Percentiles rank a stretch among this genome's conserved stretches.
Evolutionary conservation across 2,888 invertebrate species (phyloP).

Genomic region (Scaeva pyrastri): DNA sequence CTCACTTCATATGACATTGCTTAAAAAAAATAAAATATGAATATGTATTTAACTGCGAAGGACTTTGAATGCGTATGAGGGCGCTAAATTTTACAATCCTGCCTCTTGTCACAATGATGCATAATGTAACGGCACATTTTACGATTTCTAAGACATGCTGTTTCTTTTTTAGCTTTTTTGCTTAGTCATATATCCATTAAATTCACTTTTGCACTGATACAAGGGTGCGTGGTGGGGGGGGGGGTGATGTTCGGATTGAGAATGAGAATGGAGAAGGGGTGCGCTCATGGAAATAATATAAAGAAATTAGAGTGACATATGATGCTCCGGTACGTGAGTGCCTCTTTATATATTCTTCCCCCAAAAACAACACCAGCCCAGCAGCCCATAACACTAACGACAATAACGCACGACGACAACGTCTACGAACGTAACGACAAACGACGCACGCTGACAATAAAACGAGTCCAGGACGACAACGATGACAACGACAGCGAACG

Average conservation of each 20-base stretch:
- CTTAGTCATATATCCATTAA: constrained; percentile 58
- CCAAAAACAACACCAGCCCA: background rate
- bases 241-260: too few species aligned
- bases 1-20: too few species aligned
- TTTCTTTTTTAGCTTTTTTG: constrained; percentile 24
- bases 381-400: constrained; percentile 10
- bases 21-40: too few species aligned
- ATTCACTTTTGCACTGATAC: constrained; percentile 63
- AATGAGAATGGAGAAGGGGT: background rate
- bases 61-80: background rate
- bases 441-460: background rate
- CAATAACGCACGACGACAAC: constrained; percentile 14
- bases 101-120: constrained; percentile 38
- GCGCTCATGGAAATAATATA: constrained; percentile 60
- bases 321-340: constrained; percentile 66
- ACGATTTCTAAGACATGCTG: constrained; percentile 55
- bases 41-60: too few species aligned
- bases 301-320: constrained; percentile 74
- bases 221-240: background rate
- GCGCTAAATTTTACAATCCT: background rate
- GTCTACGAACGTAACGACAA: constrained; percentile 15
- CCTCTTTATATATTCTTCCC: constrained; percentile 19
- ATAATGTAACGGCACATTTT: constrained; percentile 47
- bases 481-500: background rate
- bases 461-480: background rate